phyloP scores from a whole-genome alignment of 2,888 invertebrate species.

The Eupithecia tripunctaria region DNA sequence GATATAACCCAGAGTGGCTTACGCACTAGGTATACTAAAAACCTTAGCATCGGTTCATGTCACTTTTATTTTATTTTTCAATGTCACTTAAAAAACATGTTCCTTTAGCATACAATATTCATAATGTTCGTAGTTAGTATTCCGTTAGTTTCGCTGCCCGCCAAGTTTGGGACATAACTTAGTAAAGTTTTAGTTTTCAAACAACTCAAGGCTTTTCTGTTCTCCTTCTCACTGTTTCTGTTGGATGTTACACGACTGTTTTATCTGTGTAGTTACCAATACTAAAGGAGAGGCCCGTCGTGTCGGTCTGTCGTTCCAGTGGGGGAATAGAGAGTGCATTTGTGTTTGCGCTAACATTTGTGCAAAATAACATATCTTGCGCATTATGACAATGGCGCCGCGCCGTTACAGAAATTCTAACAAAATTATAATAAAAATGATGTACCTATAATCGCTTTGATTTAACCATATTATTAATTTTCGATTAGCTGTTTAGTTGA shows the following conservation, averaged over 20 bases:
- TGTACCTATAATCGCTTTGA: too few species aligned
- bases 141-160: slow-evolving; percentile 53
- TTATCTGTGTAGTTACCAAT: neutral
- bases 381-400: too few species aligned
- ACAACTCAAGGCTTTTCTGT: slow-evolving; percentile 43
- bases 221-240: neutral
- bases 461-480: too few species aligned
- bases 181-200: slow-evolving; percentile 55
- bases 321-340: neutral
- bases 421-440: too few species aligned
- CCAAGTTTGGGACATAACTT: slow-evolving; percentile 47
- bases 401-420: too few species aligned
- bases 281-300: neutral
- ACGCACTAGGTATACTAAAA: too few species aligned
- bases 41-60: neutral
- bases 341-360: neutral
- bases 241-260: slow-evolving; percentile 25
- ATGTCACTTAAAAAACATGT: neutral
- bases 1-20: too few species aligned
- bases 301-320: neutral
- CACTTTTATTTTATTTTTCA: neutral
- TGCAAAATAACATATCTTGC: neutral
- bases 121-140: slow-evolving; percentile 63
- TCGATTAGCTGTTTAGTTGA: too few species aligned
- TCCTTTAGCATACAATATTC: neutral